phyloP scores from a whole-genome alignment of 2,113 vertebrate species.

The Nothocercus nigrocapillus region DNA sequence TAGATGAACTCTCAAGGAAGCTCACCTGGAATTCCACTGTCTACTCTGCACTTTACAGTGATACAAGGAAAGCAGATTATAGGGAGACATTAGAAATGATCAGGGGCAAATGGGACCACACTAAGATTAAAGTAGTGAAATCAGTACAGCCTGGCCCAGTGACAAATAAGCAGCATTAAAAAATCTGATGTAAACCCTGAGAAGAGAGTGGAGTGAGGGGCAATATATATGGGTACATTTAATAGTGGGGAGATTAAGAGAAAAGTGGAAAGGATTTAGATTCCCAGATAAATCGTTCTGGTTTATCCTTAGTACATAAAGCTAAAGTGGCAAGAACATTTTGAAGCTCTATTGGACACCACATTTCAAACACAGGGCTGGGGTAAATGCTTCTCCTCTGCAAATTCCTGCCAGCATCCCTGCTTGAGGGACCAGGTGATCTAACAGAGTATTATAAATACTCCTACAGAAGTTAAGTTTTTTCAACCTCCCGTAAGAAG shows the following conservation, averaged over 20 bases:
- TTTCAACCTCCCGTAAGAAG: neutral
- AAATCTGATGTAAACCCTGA: neutral
- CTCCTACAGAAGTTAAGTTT: neutral
- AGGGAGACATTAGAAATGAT: neutral
- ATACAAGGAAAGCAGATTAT: neutral
- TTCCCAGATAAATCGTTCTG: neutral
- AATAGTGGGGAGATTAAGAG: neutral
- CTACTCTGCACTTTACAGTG: neutral
- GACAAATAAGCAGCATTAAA: neutral
- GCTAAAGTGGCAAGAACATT: neutral
- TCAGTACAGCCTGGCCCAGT: neutral
- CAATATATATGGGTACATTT: neutral
- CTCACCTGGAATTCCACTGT: neutral
- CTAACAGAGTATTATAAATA: neutral
- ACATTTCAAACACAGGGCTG: neutral
- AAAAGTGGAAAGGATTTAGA: neutral
- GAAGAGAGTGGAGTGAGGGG: neutral
- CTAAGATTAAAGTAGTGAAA: neutral
- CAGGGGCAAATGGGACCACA: neutral
- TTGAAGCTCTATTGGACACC: neutral
- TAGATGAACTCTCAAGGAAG: neutral
- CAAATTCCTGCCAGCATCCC: neutral
- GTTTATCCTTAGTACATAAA: neutral
- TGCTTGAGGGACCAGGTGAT: neutral
- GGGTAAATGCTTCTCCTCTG: neutral